Conservation (phyloP, 2,113 vertebrate species). For the Galbula dea region DNA sequence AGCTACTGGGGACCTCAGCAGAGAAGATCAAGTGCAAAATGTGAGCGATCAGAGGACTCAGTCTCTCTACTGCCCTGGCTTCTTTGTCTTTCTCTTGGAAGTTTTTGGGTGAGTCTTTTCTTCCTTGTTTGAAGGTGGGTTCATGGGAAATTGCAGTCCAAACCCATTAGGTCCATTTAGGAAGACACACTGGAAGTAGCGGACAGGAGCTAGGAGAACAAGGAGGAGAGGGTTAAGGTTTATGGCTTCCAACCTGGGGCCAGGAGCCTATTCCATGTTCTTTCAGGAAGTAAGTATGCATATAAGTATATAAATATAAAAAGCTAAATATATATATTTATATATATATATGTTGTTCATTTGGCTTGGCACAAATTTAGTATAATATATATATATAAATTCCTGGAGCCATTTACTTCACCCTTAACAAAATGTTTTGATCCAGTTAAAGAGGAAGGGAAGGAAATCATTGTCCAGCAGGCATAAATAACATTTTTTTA, state of each 20-base stretch:
- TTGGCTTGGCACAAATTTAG: not conserved
- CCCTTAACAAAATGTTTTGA: not conserved
- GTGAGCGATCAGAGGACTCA: not conserved
- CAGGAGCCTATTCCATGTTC: not conserved
- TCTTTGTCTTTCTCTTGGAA: conserved; percentile 65
- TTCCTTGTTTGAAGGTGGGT: conserved; percentile 50
- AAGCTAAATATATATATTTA: too few relatives aligned
- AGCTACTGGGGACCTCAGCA: conserved; percentile 42
- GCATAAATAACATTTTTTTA: not conserved
- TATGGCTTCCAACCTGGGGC: not conserved
- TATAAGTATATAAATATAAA: too few relatives aligned
- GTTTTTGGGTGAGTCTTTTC: conserved; percentile 56
- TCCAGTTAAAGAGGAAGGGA: not conserved
- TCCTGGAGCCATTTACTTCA: not conserved
- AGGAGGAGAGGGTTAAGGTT: conserved; percentile 12
- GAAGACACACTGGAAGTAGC: conserved; percentile 80
- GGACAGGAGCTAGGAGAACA: conserved; percentile 71
- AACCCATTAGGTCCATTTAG: conserved; percentile 77
- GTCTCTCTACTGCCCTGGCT: conserved; percentile 63
- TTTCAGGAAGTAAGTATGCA: not conserved
- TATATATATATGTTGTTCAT: not conserved
- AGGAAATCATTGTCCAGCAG: not conserved
- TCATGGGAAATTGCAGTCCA: conserved; percentile 73
- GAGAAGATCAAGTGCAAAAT: conserved; percentile 51
- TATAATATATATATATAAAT: not conserved